Conservation (phyloP, 2,888 invertebrate species). For the Archips xylosteana region DNA sequence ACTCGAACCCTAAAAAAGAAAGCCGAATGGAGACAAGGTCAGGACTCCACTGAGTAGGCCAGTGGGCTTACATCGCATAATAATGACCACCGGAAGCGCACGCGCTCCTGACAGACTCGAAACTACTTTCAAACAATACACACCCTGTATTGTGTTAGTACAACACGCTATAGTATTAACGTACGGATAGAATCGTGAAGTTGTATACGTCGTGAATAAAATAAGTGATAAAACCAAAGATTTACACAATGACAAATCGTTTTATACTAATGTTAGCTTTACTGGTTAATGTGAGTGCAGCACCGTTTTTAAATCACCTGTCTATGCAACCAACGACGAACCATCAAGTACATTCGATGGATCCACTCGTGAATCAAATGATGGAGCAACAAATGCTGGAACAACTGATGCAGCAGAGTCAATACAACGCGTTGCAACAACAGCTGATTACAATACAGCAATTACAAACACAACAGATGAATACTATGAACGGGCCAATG, state of each 20-base stretch:
- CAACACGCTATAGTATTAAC: slow-evolving; percentile 7
- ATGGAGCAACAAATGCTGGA: slow-evolving; percentile 53
- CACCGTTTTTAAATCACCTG: slow-evolving; percentile 52
- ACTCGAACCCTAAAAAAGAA: slow-evolving; percentile 60
- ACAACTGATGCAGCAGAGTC: slow-evolving; percentile 53
- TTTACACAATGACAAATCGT: slow-evolving; percentile 23
- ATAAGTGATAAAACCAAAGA: slow-evolving; percentile 16
- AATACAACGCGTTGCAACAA: slow-evolving; percentile 47
- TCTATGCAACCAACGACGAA: neutral
- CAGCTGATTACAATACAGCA: slow-evolving; percentile 47
- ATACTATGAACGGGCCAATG: slow-evolving; percentile 51
- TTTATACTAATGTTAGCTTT: slow-evolving; percentile 51
- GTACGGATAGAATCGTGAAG: neutral
- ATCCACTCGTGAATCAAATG: slow-evolving; percentile 50
- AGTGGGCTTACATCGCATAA: slow-evolving; percentile 66
- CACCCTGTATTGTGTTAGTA: slow-evolving; percentile 27
- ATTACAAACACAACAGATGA: slow-evolving; percentile 55
- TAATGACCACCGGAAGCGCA: slow-evolving; percentile 54
- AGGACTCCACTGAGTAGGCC: slow-evolving; percentile 71
- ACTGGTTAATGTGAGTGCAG: slow-evolving; percentile 49
- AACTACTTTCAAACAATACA: slow-evolving; percentile 37
- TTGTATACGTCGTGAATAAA: neutral
- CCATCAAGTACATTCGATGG: slow-evolving; percentile 32
- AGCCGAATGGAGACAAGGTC: slow-evolving; percentile 64
- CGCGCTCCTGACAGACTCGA: slow-evolving; percentile 49